These are phyloP conservation scores for Rousettus madagascariensis DNA, from an alignment of 2,797 vertebrate species.

Conservation along the genomic window DNA sequence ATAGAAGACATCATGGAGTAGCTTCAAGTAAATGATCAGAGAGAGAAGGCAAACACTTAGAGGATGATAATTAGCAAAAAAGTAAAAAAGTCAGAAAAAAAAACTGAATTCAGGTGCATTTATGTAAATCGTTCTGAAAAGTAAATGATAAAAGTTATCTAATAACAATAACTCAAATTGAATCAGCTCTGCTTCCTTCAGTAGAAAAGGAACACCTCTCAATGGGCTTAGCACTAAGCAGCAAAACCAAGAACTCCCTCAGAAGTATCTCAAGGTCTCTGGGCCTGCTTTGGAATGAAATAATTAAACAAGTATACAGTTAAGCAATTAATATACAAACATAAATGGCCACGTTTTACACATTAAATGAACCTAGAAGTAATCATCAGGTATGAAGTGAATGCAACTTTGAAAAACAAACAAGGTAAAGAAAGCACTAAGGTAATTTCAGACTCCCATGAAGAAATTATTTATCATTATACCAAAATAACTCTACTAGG, in stretches of 20 bases:
- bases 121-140: not conserved
- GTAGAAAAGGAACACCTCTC: not conserved
- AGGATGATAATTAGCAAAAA: not conserved
- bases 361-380: not conserved
- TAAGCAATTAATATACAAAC: not conserved
- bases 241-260: not conserved
- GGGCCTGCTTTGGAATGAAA: not conserved
- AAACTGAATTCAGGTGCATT: not conserved
- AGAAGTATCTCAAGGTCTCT: not conserved
- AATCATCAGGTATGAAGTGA: not conserved
- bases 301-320: not conserved
- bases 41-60: not conserved
- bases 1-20: not conserved
- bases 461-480: constrained; percentile 1
- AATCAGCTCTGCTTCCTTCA: not conserved
- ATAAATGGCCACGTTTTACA: not conserved
- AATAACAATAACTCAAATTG: not conserved
- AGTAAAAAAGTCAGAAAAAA: not conserved
- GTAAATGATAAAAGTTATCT: not conserved
- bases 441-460: not conserved
- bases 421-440: not conserved
- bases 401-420: not conserved
- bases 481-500: not conserved
- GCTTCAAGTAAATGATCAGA: not conserved
- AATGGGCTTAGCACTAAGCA: not conserved